Evolutionary conservation across 1,140 invertebrate species (phyloP).

Genomic region (Battus philenor): DNA sequence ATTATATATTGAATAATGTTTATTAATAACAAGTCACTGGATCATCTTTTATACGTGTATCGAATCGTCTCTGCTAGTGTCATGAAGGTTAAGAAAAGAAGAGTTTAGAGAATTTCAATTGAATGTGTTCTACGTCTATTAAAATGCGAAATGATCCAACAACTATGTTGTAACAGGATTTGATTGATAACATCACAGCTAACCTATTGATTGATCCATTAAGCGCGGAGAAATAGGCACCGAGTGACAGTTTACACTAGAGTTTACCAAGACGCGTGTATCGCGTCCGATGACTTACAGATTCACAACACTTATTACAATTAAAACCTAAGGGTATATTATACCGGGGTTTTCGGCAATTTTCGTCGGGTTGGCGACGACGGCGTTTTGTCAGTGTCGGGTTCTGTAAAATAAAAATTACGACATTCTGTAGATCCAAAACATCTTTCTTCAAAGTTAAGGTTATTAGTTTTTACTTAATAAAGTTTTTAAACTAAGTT

Average conservation of each 20-base stretch:
- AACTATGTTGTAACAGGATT: too few species aligned
- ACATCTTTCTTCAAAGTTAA: too few species aligned
- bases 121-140: too few species aligned
- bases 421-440: constrained; percentile 28
- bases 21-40: constrained; percentile 22
- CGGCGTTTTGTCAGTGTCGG: constrained; percentile 87
- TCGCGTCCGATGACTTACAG: constrained; percentile 48
- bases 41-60: constrained; percentile 25
- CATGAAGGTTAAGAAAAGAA: too few species aligned
- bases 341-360: constrained; percentile 96
- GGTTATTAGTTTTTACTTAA: background rate
- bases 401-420: constrained; percentile 79
- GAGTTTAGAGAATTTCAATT: too few species aligned
- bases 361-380: constrained; percentile 92
- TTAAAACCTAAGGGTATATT: constrained; percentile 78
- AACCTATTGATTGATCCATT: constrained; percentile 36
- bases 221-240: constrained; percentile 64
- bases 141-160: constrained; percentile 30
- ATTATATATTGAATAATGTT: constrained; percentile 8
- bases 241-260: constrained; percentile 68
- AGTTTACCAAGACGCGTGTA: constrained; percentile 55
- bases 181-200: constrained; percentile 28
- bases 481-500: background rate
- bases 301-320: constrained; percentile 73
- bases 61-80: too few species aligned